Evolutionary conservation across 2,113 vertebrate genomes (phyloP).

Genomic region (Dinomys branickii): DNA sequence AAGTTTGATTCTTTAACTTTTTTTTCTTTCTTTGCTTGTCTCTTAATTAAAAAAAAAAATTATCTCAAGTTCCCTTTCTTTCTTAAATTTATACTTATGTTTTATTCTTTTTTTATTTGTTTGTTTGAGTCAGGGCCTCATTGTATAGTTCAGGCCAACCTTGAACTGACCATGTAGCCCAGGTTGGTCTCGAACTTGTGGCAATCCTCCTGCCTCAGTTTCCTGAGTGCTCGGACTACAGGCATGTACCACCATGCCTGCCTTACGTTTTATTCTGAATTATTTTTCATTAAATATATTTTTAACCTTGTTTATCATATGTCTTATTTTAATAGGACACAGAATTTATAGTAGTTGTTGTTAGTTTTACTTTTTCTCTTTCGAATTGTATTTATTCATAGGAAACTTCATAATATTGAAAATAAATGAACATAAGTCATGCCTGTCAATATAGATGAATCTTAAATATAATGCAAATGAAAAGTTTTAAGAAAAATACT

Average conservation of each 20-base stretch:
- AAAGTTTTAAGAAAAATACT: slow-evolving; percentile 17
- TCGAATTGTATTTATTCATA: not conserved
- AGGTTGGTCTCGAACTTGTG: not conserved
- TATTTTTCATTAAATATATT: not conserved
- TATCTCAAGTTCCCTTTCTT: not conserved
- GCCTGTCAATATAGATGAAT: not conserved
- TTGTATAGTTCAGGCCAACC: not conserved
- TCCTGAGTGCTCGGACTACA: not conserved
- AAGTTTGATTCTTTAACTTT: not conserved
- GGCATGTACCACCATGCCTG: not conserved
- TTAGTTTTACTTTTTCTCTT: slow-evolving; percentile 42
- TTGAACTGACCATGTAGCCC: not conserved
- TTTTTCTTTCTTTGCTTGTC: not conserved
- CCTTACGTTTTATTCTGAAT: not conserved
- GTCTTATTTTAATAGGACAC: slow-evolving; percentile 41
- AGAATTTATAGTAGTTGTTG: not conserved
- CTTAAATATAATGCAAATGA: not conserved
- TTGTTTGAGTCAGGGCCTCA: not conserved
- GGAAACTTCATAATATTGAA: slow-evolving; percentile 3
- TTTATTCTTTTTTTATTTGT: not conserved
- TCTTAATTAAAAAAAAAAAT: not conserved
- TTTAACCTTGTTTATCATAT: not conserved
- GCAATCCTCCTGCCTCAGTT: not conserved
- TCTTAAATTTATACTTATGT: slow-evolving; percentile 44
- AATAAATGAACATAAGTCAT: not conserved